Base-by-base conservation (phyloP, 1,140 invertebrate species). In the Leptinotarsa undecemlineata region DNA sequence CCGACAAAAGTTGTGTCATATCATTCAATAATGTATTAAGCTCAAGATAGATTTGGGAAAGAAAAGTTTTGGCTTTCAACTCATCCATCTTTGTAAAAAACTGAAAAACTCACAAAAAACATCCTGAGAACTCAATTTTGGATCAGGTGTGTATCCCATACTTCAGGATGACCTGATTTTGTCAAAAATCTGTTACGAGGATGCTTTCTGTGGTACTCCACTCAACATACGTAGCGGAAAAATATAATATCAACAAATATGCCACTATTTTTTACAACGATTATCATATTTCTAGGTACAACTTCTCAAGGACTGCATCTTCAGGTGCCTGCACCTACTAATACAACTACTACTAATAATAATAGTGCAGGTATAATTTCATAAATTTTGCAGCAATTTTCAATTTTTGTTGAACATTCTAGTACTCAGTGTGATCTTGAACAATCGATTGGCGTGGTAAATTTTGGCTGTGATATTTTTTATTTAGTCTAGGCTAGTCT, bases 271-370 rank as follows among this genome's bases (percentile, higher is more conserved):
- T 17, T n/a, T 6, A 17, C 57, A 61, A 26, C 17, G 19, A 6
- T 33, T 42, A 11, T 42, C 33, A 42, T 42, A 42, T 48, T 69
- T 71, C 26, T 61, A 71, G 69, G 69, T 73, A 74, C 62, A 70
- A 76, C 71, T 66, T 71, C 76, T 17, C 80, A 74, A 42, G 73
- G 69, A 48, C 73, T 82, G 48, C 81, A 81, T 62, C 17, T 81
- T 20, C 80, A 81, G 66, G 79, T 81, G n/a, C 76, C 80, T 13
- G 80, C 80, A 68, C 78, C n/a, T 19, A 57, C 51, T 57, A 42
- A 42, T 42, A 57, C 81, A 11, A 76, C 77, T 26, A 20, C 76
- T 57, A 74, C 67, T 33, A 75, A 60, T 72, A 77, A 68, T 69
- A 67, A 67, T 42, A 77, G 70, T 64, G 72, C 69, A 26, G 21